Conservation (phyloP, 2,888 invertebrate genomes). For the Andrena hattorfiana region DNA sequence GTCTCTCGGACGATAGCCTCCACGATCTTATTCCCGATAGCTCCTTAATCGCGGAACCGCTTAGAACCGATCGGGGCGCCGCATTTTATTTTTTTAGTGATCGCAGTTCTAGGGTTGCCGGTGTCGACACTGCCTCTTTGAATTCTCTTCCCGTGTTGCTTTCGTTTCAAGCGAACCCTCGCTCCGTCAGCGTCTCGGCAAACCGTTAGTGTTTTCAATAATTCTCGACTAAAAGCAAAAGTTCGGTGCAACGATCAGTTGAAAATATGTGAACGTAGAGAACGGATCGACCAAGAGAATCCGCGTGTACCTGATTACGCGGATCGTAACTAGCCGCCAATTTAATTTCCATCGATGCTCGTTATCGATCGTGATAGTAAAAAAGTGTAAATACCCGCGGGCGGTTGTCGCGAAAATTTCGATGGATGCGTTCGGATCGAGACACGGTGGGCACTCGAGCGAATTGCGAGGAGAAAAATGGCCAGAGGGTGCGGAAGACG, state of each 20-base stretch:
- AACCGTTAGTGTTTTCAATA: background rate
- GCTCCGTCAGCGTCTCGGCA: background rate
- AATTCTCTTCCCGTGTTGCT: background rate
- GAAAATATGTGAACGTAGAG: background rate
- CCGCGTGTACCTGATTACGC: conserved; percentile 25
- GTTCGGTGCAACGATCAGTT: background rate
- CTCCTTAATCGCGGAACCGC: conserved; percentile 1
- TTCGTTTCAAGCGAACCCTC: conserved; percentile 15
- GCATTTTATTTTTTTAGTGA: conserved; percentile 20
- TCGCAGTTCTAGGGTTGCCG: conserved; percentile 23
- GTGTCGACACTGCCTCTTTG: conserved; percentile 1
- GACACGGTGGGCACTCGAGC: background rate
- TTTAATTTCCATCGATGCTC: background rate
- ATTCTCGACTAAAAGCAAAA: too few species aligned
- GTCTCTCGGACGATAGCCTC: background rate
- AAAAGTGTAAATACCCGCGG: conserved; percentile 11
- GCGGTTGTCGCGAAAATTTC: background rate
- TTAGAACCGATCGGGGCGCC: conserved; percentile 2
- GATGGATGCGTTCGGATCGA: conserved; percentile 6
- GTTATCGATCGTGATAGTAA: background rate
- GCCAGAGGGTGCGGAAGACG: background rate
- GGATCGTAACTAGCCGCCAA: background rate
- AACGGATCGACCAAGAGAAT: conserved; percentile 32
- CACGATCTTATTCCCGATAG: conserved; percentile 7
- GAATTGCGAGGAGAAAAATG: conserved; percentile 18